These are phyloP conservation scores for Galagoides demidoff DNA, from an alignment of 2,797 vertebrate species.

Conservation along the genomic window DNA sequence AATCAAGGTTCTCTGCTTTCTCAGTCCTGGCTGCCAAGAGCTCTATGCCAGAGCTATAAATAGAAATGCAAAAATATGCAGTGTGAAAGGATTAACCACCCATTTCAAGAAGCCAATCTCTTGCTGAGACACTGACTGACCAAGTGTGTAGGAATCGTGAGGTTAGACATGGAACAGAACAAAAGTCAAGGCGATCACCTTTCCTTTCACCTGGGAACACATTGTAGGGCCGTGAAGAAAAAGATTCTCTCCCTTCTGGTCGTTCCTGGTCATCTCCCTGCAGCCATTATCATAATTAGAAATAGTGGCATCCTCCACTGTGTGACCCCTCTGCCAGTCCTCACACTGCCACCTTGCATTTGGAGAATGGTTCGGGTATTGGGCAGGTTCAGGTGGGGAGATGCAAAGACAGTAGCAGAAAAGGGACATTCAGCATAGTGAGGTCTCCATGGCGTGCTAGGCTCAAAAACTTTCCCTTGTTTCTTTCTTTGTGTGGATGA, in stretches of 20 bases:
- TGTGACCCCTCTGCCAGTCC: background rate
- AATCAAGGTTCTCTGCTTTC: conserved; percentile 50
- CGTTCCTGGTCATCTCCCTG: background rate
- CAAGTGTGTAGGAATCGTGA: background rate
- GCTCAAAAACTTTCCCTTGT: background rate
- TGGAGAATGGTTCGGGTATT: background rate
- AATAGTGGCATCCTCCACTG: background rate
- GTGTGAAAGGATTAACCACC: background rate
- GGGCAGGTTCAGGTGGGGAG: background rate
- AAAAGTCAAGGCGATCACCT: background rate
- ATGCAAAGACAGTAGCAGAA: background rate
- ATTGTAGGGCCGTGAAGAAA: background rate
- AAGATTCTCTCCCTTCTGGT: background rate
- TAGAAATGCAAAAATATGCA: background rate
- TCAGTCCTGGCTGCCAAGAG: conserved; percentile 3
- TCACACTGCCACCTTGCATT: background rate
- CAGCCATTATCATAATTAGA: background rate
- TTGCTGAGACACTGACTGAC: background rate
- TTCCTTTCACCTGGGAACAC: background rate
- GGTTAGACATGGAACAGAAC: background rate
- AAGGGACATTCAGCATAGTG: background rate
- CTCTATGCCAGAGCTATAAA: background rate
- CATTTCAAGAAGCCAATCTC: conserved; percentile 27
- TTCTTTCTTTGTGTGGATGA: background rate
- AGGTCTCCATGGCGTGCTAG: background rate